Conservation (phyloP, 2,797 vertebrate genomes). For the Ptychadena robeensis region DNA sequence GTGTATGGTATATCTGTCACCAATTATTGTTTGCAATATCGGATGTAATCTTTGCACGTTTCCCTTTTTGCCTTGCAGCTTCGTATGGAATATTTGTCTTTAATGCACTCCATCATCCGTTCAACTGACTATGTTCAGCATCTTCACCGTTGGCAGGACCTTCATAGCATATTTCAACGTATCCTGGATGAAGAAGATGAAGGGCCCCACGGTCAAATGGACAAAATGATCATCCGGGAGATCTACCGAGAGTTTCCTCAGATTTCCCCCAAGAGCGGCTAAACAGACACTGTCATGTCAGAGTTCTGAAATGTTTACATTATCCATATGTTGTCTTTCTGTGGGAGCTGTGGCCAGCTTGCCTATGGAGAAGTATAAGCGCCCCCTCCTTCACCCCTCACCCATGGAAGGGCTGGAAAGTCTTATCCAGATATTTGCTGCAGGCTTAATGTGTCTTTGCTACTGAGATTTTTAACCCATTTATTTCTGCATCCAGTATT, state of each 20-base stretch:
- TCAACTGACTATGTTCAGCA: slow-evolving; percentile 94
- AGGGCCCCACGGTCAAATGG: slow-evolving; percentile 90
- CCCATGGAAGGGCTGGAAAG: background rate
- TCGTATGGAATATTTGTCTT: slow-evolving; percentile 96
- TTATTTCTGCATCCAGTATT: background rate
- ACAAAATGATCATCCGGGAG: slow-evolving; percentile 92
- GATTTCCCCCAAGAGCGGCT: slow-evolving; percentile 77
- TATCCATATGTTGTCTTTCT: slow-evolving; percentile 9
- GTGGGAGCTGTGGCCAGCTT: slow-evolving; percentile 59
- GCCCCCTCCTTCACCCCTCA: slow-evolving; percentile 62
- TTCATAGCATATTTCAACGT: slow-evolving; percentile 87
- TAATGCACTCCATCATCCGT: slow-evolving; percentile 94
- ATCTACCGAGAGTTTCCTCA: slow-evolving; percentile 93
- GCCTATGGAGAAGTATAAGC: slow-evolving; percentile 61
- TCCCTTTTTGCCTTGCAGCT: slow-evolving; percentile 73
- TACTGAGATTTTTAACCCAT: background rate
- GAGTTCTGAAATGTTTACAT: slow-evolving; percentile 15
- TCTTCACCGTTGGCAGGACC: slow-evolving; percentile 87
- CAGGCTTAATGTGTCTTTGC: background rate
- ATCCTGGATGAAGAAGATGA: slow-evolving; percentile 88
- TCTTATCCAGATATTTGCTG: slow-evolving; percentile 20
- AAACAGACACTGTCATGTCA: slow-evolving; percentile 47
- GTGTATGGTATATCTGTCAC: no score
- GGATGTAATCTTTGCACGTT: background rate
- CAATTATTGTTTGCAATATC: no score